Evolutionary conservation across 1,140 invertebrate genomes (phyloP).

Genomic region (Trinorchestia longiramus): DNA sequence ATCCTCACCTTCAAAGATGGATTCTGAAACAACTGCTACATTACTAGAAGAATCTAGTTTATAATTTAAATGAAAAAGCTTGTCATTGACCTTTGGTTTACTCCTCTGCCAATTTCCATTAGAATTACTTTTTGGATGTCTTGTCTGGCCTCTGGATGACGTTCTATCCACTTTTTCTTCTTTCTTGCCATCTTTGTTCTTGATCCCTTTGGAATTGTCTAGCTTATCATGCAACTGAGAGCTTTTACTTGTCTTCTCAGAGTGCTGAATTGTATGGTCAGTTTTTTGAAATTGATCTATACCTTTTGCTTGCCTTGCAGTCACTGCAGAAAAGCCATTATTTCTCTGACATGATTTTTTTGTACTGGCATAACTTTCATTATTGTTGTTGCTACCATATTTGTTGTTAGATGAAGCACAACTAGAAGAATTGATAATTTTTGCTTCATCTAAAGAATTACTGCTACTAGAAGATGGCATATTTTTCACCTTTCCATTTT

Average conservation of each 20-base stretch:
- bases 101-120: background rate
- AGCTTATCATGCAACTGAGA: background rate
- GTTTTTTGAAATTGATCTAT: background rate
- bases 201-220: background rate
- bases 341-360: background rate
- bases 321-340: background rate
- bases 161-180: background rate
- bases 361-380: background rate
- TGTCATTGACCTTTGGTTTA: background rate
- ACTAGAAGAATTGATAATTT: background rate
- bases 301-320: background rate
- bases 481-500: background rate
- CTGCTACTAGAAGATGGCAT: background rate
- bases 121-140: background rate
- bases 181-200: background rate
- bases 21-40: background rate
- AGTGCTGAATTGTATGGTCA: background rate
- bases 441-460: background rate
- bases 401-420: background rate
- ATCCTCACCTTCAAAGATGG: background rate
- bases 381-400: background rate
- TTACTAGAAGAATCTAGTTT: background rate
- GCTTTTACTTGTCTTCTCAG: background rate
- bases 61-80: background rate
- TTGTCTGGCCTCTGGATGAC: background rate